Base-by-base conservation (phyloP, 2,888 invertebrate species). In the Lochmaea capreae region DNA sequence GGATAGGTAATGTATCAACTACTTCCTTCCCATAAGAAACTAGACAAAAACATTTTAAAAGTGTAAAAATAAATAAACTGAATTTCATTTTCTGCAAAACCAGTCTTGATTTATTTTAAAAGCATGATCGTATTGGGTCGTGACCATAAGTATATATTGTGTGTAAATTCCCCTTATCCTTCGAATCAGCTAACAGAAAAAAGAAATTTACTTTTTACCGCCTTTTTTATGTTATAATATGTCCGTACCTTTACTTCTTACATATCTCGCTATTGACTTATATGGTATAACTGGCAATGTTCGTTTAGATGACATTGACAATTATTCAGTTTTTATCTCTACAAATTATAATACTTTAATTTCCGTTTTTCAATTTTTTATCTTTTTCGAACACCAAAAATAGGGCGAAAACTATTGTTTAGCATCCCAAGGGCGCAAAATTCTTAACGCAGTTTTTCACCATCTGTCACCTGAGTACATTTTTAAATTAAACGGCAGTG, bases 141-240 rank as follows among this genome's bases (percentile, higher is more conserved):
- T 71, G 70, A 71, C 70, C 65, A 71, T 71, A 71, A 71, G 70
- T 71, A 71, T 65, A 71, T 71, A 71, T 71, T 71, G 70, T 71
- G 70, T 71, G 70, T 71, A 71, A 71, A 71, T 71, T 71, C 65
- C 70, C 52, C 70, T 71, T 71, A 71, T 71, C 70, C 65, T 70
- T 65, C 70, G 70, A 71, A 71, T 71, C 70, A 58, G 70, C 52
- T 33, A 43, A 61, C 52, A 71, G 42, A 65, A 71, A 71, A 70
- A 65, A 62, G 65, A 52, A 63, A 58, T 71, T 65, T 65, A 65
- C 42, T 65, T 71, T 71, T 71, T 58, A 58, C 65, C 65, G 70
- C 42, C 69, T 61, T 69, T 69, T 69, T 69, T 57, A 39, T 57
- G 49, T 70, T 70, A 71, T 70, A 70, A 70, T 70, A 63, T 70